Conservation (phyloP, 2,888 invertebrate genomes). For the Rhogogaster chlorosoma region DNA sequence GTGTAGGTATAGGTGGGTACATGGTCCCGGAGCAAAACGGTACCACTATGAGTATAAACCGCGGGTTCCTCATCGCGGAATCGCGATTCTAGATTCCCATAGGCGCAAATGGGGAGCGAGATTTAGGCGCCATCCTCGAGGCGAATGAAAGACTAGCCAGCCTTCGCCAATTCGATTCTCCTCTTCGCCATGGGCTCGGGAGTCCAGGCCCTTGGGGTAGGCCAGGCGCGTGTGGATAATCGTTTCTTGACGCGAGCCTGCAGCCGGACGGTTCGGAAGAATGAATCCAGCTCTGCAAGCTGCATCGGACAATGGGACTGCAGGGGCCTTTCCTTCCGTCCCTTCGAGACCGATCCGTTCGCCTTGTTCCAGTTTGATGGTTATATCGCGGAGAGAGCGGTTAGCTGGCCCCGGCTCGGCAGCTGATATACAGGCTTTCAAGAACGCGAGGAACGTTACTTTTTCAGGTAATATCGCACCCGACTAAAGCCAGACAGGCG, state of each 20-base stretch:
- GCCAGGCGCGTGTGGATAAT: not conserved
- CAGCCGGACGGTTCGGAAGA: not conserved
- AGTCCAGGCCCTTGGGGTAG: constrained; percentile 11
- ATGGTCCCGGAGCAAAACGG: constrained; percentile 40
- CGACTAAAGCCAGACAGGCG: not conserved
- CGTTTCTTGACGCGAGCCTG: not conserved
- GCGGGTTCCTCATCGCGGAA: not conserved
- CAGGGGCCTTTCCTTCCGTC: constrained; percentile 20
- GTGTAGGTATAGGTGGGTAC: not conserved
- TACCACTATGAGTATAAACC: constrained; percentile 25
- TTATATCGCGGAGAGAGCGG: constrained; percentile 34
- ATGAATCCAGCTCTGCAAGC: not conserved
- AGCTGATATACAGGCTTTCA: constrained; percentile 9
- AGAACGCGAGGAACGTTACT: constrained; percentile 1
- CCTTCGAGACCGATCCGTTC: constrained; percentile 28
- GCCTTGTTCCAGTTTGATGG: constrained; percentile 43
- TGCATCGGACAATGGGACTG: constrained; percentile 12
- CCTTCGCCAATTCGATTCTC: not conserved
- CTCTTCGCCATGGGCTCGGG: not conserved
- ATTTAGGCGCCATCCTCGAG: constrained; percentile 20
- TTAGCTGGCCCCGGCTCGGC: not conserved
- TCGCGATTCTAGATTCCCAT: not conserved
- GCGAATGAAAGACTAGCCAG: not conserved
- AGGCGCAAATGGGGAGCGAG: not conserved
- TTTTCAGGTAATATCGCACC: not conserved